Percentiles rank a stretch among this genome's conserved stretches.
Conservation (phyloP, 1,140 invertebrate genomes). For the Stegodyphus mimosarum region DNA sequence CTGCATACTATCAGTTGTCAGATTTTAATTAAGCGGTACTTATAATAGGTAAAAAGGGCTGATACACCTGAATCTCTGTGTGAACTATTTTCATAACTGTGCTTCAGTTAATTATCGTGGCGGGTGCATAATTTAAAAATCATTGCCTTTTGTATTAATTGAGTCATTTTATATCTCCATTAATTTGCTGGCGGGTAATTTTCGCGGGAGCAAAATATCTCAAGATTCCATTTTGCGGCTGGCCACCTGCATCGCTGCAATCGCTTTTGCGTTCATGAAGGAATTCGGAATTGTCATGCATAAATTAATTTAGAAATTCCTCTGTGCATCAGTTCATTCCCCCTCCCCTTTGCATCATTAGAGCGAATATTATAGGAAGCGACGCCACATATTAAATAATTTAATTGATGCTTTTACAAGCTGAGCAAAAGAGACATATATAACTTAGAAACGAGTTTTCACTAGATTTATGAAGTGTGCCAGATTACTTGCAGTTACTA, state of each 20-base stretch:
- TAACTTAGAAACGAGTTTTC: slow-evolving; percentile 8
- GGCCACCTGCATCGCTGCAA: not conserved
- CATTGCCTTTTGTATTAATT: too few relatives aligned
- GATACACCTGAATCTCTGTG: too few relatives aligned
- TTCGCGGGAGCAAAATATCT: not conserved
- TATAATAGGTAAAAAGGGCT: too few relatives aligned
- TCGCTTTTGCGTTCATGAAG: slow-evolving; percentile 4
- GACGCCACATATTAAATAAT: slow-evolving; percentile 30
- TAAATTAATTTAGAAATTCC: slow-evolving; percentile 42
- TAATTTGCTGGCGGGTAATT: too few relatives aligned
- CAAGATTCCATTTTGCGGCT: slow-evolving; percentile 21
- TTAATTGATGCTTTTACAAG: slow-evolving; percentile 35
- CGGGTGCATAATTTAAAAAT: too few relatives aligned
- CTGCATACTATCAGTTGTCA: too few relatives aligned
- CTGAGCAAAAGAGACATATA: not conserved
- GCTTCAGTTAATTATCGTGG: too few relatives aligned
- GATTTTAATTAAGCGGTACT: too few relatives aligned
- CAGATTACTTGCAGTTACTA: not conserved
- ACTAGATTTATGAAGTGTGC: slow-evolving; percentile 26
- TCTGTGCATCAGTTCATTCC: not conserved
- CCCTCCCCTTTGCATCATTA: not conserved
- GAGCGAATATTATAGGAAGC: slow-evolving; percentile 7
- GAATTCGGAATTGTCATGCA: slow-evolving; percentile 37
- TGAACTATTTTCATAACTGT: too few relatives aligned
- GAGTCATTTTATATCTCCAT: too few relatives aligned